Evolutionary conservation across 2,797 vertebrate species (phyloP).

Genomic region (Syngnathus acus): DNA sequence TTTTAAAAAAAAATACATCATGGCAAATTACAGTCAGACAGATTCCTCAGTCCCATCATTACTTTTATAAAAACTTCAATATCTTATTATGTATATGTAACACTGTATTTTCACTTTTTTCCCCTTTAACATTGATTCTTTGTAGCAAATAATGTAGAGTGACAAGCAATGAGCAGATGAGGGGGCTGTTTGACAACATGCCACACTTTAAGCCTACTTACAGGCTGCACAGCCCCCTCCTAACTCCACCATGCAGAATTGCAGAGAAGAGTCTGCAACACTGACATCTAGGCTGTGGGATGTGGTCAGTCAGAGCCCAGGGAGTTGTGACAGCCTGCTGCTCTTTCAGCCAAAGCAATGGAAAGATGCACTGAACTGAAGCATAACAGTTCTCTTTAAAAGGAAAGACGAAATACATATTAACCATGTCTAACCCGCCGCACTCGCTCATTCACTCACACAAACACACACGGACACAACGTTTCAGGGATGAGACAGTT

Average conservation of each 20-base stretch:
- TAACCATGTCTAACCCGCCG: conserved; percentile 19
- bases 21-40: too few species aligned
- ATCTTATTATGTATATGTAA: too few species aligned
- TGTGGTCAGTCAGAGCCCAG: conserved; percentile 58
- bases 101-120: conserved; percentile 18
- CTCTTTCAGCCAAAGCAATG: conserved; percentile 46
- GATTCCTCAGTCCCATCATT: too few species aligned
- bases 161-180: conserved; percentile 55
- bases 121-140: conserved; percentile 8
- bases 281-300: conserved; percentile 49
- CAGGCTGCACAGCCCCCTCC: conserved; percentile 44
- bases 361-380: conserved; percentile 18
- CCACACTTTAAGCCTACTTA: conserved; percentile 27
- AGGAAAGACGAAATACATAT: conserved; percentile 28
- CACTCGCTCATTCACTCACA: background rate
- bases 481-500: conserved; percentile 21
- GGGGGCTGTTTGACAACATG: conserved; percentile 61
- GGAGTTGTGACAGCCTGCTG: conserved; percentile 60
- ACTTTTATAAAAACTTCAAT: background rate
- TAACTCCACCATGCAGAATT: conserved; percentile 48
- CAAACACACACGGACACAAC: conserved; percentile 10
- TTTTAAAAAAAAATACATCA: too few species aligned
- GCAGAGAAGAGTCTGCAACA: conserved; percentile 42
- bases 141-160: conserved; percentile 29
- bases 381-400: conserved; percentile 21